A percentile compares a stretch with the other conserved stretches of the same genome.
phyloP scores from a whole-genome alignment of 23 tunicate genomes.

The Diplosoma virens region DNA sequence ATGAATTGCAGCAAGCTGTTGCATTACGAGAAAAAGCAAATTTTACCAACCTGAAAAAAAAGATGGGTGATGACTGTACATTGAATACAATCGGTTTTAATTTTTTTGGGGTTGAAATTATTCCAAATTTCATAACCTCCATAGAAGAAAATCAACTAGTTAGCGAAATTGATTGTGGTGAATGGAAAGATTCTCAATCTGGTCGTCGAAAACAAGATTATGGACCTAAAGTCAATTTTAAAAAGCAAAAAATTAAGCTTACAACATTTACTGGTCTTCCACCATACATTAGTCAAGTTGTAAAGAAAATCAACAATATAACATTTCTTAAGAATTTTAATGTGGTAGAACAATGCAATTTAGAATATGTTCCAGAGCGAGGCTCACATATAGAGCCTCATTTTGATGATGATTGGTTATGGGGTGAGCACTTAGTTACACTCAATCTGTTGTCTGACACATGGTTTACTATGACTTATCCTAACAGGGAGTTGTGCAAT shows the following conservation, averaged over 20 bases:
- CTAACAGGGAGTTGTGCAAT: neutral
- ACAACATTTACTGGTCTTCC: slow-evolving; percentile 84
- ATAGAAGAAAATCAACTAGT: slow-evolving; percentile 50
- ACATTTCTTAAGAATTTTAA: slow-evolving; percentile 43
- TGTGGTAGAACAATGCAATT: slow-evolving; percentile 83
- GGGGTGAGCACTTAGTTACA: slow-evolving; percentile 88
- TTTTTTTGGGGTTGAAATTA: slow-evolving; percentile 70
- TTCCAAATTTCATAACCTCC: slow-evolving; percentile 52
- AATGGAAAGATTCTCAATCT: slow-evolving; percentile 90
- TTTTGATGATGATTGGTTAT: slow-evolving; percentile 95
- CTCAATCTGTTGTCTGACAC: slow-evolving; percentile 75
- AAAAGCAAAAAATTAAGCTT: slow-evolving; percentile 63
- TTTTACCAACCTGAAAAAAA: neutral
- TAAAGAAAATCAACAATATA: slow-evolving; percentile 12
- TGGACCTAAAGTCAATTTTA: slow-evolving; percentile 99
- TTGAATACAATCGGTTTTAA: slow-evolving; percentile 24
- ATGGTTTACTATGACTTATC: slow-evolving; percentile 66
- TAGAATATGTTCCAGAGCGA: slow-evolving; percentile 72
- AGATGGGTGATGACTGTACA: neutral
- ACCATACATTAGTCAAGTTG: slow-evolving; percentile 14
- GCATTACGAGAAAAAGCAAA: neutral
- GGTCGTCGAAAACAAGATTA: slow-evolving; percentile 97
- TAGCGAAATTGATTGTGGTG: slow-evolving; percentile 26
- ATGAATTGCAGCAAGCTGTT: too few species aligned
- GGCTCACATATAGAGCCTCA: slow-evolving; percentile 94